A percentile compares a stretch with the other conserved stretches of the same genome.
These are phyloP conservation scores for Myrmophylax atrothorax DNA, from an alignment of 2,113 vertebrate species.

Conservation along the genomic window DNA sequence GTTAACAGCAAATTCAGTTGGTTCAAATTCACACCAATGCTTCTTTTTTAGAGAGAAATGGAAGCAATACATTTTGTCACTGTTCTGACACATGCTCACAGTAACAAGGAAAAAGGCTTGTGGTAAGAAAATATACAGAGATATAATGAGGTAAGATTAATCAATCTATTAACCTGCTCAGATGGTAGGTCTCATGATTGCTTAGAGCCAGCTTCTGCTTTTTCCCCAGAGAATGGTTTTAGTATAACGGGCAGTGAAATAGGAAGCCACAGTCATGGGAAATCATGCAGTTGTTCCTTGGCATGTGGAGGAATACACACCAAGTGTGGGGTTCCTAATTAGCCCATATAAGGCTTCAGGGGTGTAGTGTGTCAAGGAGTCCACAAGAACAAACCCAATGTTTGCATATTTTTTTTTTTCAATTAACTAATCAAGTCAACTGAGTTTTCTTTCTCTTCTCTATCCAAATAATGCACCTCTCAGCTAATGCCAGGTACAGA, in stretches of 20 bases:
- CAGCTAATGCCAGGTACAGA: not conserved
- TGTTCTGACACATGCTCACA: not conserved
- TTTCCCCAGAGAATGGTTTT: not conserved
- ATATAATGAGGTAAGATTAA: not conserved
- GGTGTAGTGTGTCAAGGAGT: not conserved
- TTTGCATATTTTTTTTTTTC: not conserved
- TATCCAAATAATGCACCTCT: not conserved
- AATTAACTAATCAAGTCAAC: not conserved
- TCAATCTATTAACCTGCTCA: not conserved
- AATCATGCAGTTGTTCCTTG: not conserved
- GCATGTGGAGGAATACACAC: not conserved
- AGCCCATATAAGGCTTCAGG: not conserved
- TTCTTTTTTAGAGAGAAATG: not conserved
- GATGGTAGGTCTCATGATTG: not conserved
- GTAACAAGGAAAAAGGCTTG: not conserved
- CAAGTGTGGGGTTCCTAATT: accelerated
- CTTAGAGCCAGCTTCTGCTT: not conserved
- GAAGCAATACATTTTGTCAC: not conserved
- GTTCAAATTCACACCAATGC: not conserved
- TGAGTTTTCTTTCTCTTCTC: not conserved
- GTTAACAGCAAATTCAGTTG: not conserved
- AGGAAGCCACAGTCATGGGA: not conserved
- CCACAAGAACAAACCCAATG: not conserved
- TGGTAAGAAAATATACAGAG: not conserved
- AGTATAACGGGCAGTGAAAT: not conserved